Evolutionary conservation across 2,888 invertebrate genomes (phyloP).

Genomic region (Aelia acuminata): DNA sequence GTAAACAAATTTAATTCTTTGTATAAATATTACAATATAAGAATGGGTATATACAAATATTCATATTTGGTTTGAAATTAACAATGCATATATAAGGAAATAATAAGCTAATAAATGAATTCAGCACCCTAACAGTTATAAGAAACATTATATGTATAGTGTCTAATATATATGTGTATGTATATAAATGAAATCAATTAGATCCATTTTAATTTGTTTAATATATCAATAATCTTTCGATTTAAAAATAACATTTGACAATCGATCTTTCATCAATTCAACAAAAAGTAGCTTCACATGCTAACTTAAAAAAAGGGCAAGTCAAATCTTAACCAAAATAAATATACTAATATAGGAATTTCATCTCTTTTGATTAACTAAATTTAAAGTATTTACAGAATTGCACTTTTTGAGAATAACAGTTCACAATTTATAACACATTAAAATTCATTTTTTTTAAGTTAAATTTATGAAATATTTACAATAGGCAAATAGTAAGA

Average conservation of each 20-base stretch:
- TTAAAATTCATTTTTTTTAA: background rate
- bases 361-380: background rate
- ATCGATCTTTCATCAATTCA: background rate
- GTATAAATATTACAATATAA: background rate
- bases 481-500: background rate
- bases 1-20: constrained; percentile 7
- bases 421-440: background rate
- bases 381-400: constrained; percentile 16
- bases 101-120: background rate
- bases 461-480: background rate
- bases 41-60: constrained; percentile 15
- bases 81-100: background rate
- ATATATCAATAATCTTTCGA: background rate
- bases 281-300: background rate
- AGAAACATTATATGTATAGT: too few species aligned
- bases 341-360: background rate
- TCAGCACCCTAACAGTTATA: background rate
- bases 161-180: too few species aligned
- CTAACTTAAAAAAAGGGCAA: background rate
- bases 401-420: background rate
- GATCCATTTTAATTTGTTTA: background rate
- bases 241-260: background rate
- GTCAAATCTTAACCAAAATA: background rate
- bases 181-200: background rate
- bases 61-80: background rate